phyloP scores from a whole-genome alignment of 64 coral and sea anemone genomes.

The Actinia tenebrosa region DNA sequence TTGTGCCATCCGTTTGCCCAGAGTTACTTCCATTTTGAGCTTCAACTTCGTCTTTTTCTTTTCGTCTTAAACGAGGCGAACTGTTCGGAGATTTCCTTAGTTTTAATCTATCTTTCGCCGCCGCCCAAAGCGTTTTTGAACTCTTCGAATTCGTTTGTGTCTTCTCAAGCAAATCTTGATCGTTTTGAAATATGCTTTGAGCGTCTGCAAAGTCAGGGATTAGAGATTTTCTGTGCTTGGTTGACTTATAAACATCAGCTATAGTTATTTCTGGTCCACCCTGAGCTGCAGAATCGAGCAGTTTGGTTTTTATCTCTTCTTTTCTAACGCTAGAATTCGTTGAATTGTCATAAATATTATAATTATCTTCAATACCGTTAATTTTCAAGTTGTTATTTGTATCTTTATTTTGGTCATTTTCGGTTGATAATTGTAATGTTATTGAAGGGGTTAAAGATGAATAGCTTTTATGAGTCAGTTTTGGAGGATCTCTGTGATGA shows the following conservation, averaged over 20 bases:
- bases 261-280: neutral
- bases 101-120: slow-evolving; percentile 9
- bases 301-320: neutral
- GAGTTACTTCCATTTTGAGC: neutral
- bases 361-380: neutral
- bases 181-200: neutral
- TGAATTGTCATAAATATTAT: neutral
- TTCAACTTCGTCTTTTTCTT: neutral
- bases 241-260: slow-evolving; percentile 12
- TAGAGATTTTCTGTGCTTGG: neutral
- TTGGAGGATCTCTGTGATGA: neutral
- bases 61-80: slow-evolving; percentile 1
- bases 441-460: neutral
- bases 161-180: neutral
- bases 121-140: slow-evolving; percentile 19
- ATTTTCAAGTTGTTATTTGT: neutral
- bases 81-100: neutral
- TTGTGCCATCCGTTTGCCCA: neutral
- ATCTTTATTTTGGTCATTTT: neutral
- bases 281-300: neutral
- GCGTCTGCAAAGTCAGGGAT: neutral
- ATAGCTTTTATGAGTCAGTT: slow-evolving; percentile 6
- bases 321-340: neutral
- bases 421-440: neutral
- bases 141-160: neutral